Conservation (phyloP, 2,797 vertebrate genomes). For the Rousettus madagascariensis region DNA sequence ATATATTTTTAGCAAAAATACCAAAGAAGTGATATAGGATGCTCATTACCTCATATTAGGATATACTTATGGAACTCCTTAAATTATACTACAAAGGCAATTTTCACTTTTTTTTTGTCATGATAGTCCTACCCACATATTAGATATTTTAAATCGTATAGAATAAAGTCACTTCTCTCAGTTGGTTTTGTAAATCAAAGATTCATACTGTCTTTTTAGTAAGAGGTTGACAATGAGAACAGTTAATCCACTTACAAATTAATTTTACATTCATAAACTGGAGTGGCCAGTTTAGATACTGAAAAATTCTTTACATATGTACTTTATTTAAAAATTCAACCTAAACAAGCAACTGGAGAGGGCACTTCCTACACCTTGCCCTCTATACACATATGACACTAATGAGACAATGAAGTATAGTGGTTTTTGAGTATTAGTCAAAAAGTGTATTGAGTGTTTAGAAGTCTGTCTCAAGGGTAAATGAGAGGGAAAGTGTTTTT, state of each 20-base stretch:
- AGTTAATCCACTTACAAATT: background rate
- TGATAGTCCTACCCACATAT: background rate
- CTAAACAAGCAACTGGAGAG: background rate
- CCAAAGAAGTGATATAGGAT: background rate
- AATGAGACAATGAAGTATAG: background rate
- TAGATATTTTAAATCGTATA: background rate
- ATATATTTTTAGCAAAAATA: background rate
- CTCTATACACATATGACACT: background rate
- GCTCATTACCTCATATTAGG: background rate
- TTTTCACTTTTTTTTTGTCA: background rate
- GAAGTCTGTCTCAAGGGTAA: background rate
- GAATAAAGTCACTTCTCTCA: background rate
- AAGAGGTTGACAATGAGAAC: background rate
- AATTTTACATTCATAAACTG: background rate
- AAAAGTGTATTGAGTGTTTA: background rate
- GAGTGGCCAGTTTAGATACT: background rate
- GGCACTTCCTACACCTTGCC: background rate
- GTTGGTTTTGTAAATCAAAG: background rate
- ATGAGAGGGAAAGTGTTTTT: background rate
- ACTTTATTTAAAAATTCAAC: background rate
- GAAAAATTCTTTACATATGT: background rate
- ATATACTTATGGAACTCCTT: background rate
- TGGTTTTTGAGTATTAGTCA: background rate
- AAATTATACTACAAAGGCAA: background rate
- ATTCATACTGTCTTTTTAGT: background rate